Conservation (phyloP, 2,888 invertebrate species). For the Molanna angustata region DNA sequence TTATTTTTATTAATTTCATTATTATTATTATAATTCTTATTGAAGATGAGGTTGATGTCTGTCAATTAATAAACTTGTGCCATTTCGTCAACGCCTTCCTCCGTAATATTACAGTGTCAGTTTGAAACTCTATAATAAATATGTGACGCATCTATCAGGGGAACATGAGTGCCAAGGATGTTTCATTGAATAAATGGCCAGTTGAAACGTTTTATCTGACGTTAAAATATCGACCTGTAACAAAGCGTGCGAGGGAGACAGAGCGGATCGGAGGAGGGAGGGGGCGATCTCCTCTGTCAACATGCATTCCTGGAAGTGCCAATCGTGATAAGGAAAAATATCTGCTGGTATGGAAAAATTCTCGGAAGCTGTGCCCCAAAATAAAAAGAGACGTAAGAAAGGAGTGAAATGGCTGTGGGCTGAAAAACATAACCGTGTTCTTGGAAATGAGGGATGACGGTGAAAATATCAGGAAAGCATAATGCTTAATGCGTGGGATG, state of each 20-base stretch:
- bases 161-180: not conserved
- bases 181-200: not conserved
- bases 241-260: conserved; percentile 7
- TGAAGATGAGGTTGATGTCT: too few species aligned
- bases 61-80: too few species aligned
- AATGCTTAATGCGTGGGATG: too few species aligned
- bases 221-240: conserved; percentile 18
- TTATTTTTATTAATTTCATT: too few species aligned
- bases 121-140: too few species aligned
- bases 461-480: too few species aligned
- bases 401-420: not conserved
- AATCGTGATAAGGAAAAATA: conserved; percentile 15
- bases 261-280: not conserved
- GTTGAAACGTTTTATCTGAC: conserved; percentile 17
- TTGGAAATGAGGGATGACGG: too few species aligned
- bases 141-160: not conserved
- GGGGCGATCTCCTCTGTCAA: conserved; percentile 15
- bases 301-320: conserved; percentile 21
- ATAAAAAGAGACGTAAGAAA: not conserved
- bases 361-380: not conserved
- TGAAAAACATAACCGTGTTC: too few species aligned
- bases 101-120: too few species aligned
- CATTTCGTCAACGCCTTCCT: too few species aligned
- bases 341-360: conserved; percentile 1
- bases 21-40: too few species aligned